A percentile compares a stretch with the other conserved stretches of the same genome.
Conservation (phyloP, 2,113 vertebrate species). For the Catharus fuscescens region DNA sequence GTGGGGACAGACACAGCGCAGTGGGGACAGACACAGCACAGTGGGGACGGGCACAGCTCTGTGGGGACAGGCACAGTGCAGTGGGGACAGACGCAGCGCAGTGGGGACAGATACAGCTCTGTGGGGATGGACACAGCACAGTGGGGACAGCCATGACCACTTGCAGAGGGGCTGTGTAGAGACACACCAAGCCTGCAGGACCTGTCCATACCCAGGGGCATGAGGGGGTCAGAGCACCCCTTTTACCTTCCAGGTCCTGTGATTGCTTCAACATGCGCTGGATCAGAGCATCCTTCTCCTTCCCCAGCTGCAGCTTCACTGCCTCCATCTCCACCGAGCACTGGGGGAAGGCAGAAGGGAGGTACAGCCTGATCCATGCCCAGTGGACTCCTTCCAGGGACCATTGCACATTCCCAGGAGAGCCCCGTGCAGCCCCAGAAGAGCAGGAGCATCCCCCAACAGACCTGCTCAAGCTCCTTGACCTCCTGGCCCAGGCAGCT, state of each 20-base stretch:
- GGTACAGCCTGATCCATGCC: not conserved
- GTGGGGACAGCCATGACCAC: not conserved
- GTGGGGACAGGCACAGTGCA: not conserved
- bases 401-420: fast-evolving
- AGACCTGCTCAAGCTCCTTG: conserved; percentile 63
- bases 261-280: not conserved
- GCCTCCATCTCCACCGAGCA: not conserved
- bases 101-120: too few species aligned
- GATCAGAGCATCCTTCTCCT: not conserved
- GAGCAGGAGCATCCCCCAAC: not conserved
- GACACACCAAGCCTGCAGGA: not conserved
- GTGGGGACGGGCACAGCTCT: not conserved
- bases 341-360: fast-evolving
- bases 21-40: too few species aligned
- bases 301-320: not conserved
- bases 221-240: fast-evolving
- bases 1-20: too few species aligned
- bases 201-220: fast-evolving
- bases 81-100: not conserved
- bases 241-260: not conserved
- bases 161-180: fast-evolving
- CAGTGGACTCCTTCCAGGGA: too few species aligned
- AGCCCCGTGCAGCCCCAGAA: not conserved
- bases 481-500: conserved; percentile 61
- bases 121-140: not conserved